Evolutionary conservation across 2,113 vertebrate species (phyloP).

Genomic region (Notarius lentiginosus): DNA sequence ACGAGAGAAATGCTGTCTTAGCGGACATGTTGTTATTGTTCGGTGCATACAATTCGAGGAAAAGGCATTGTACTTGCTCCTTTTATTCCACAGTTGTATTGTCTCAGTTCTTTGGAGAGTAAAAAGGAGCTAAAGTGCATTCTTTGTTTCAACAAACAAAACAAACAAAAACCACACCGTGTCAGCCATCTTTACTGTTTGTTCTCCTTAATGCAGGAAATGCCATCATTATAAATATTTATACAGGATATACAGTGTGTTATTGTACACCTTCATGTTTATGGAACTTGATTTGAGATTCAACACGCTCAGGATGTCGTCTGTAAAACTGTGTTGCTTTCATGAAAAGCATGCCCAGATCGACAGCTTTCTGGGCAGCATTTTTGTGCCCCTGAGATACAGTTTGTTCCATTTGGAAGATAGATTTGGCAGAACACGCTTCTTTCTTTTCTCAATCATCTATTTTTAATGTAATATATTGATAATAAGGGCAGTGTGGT

Average conservation of each 20-base stretch:
- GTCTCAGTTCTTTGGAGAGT: constrained; percentile 36
- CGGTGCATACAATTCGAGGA: neutral
- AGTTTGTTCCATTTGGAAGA: neutral
- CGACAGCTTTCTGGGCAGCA: neutral
- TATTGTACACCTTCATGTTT: neutral
- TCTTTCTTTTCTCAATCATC: neutral
- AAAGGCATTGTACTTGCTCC: neutral
- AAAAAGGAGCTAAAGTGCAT: constrained; percentile 13
- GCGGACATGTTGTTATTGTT: neutral
- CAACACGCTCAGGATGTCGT: neutral
- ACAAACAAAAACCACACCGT: neutral
- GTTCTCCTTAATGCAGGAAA: neutral
- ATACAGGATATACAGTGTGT: neutral
- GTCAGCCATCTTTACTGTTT: neutral
- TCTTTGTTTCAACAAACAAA: neutral
- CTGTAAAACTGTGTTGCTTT: neutral
- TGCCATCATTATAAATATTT: too few species aligned
- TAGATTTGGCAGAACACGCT: neutral
- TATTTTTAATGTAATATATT: neutral
- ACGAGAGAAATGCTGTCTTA: neutral
- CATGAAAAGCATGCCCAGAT: too few species aligned
- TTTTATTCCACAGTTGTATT: constrained; percentile 10
- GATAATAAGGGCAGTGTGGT: neutral
- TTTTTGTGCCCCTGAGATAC: neutral
- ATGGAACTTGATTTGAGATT: neutral